Conservation (phyloP, 2,797 vertebrate genomes). For the Gymnoscopelus microlampas region DNA sequence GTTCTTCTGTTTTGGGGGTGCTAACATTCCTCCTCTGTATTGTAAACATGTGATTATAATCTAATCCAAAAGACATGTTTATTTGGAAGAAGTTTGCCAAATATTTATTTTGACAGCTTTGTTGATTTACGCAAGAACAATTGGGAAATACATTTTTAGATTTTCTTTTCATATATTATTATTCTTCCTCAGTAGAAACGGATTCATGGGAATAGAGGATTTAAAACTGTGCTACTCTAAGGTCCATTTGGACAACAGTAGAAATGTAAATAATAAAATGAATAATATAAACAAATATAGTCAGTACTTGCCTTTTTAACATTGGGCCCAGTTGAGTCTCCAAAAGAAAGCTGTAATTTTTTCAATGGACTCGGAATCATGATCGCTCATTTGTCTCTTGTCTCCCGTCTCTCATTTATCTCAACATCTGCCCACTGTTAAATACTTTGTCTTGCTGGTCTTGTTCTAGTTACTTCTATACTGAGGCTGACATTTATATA, state of each 20-base stretch:
- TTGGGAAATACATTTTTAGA: background rate
- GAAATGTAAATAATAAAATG: no score
- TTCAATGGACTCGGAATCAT: no score
- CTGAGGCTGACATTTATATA: conserved; percentile 8
- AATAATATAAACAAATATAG: no score
- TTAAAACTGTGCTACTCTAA: no score
- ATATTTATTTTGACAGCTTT: background rate
- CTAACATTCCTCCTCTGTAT: background rate
- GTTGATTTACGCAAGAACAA: background rate
- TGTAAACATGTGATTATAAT: background rate
- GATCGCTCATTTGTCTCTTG: no score
- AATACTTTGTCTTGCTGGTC: background rate
- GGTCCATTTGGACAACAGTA: no score
- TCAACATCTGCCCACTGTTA: background rate
- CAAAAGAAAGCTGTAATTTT: no score
- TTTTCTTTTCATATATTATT: background rate
- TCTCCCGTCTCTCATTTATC: background rate
- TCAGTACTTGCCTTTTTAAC: no score
- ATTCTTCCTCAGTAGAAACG: no score
- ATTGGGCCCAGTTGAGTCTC: no score
- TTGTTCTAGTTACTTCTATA: background rate
- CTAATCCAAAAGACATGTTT: background rate
- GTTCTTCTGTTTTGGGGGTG: background rate
- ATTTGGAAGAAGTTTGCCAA: background rate
- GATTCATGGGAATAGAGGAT: no score